Base-by-base conservation (phyloP, 2,797 vertebrate genomes). In the Acrossocheilus fasciatus region DNA sequence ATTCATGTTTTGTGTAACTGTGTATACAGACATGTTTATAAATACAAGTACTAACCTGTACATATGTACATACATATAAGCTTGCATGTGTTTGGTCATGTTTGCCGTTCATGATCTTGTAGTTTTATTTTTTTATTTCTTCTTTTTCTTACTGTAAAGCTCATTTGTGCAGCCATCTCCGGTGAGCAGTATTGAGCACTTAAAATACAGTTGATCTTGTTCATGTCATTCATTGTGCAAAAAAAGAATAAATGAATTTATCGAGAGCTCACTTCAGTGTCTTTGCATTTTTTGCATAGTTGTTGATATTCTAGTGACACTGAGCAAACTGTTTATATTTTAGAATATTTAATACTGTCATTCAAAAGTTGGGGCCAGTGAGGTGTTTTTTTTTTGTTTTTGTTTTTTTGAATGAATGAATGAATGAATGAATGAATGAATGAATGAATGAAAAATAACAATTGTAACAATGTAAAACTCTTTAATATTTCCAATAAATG, bases 141-240 rank as follows among this genome's bases (percentile, higher is more conserved):
- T 91, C 45, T 92, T 93, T 94, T 94, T 91, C 93, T 97, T 96
- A 96, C 97, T 96, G 96, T 96, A 75, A 86, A 74, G 85, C 78
- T 98, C 96, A 97, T 97, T 87, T 86, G 88, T 92, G 97, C 97
- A 98, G 97, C 96, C 96, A 95, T 97, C 97, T 96, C 96, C 94
- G 98, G 97, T 96, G 97, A 97, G 97, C 97, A 97, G 96, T 96
- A 92, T 97, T 98, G 96, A 98, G 98, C 97, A 97, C 97, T 99
- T 99, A 97, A 96, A 96, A 96, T 96, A 96, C 96, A 93, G 95
- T 98, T 96, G 96, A 98, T 97, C 97, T 97, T 98, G 97, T 99
- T 99, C 97, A 98, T 99, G 97, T 99, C 98, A 99, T 98, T 98
- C 97, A 98, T 99, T 99, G 98, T 99, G 98, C 99, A 98, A 98